A percentile compares a stretch with the other conserved stretches of the same genome.
Evolutionary conservation across 2,113 vertebrate genomes (phyloP).

Genomic region (Polypterus bichir): DNA sequence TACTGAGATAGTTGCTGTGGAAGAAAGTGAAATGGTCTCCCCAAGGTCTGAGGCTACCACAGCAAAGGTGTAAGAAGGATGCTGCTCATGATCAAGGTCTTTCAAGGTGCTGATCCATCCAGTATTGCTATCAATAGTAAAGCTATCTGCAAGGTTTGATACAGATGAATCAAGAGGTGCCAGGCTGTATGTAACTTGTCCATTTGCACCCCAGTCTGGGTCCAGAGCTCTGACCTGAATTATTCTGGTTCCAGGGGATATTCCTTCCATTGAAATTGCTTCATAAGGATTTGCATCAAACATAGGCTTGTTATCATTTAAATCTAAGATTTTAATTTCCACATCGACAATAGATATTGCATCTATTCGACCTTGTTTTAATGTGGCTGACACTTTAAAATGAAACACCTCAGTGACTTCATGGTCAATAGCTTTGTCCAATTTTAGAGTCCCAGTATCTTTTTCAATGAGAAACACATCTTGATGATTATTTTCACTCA

Average conservation of each 20-base stretch:
- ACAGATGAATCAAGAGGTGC: constrained; percentile 38
- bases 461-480: constrained; percentile 74
- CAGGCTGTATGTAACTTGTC: constrained; percentile 81
- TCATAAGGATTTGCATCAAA: constrained; percentile 75
- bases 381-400: constrained; percentile 75
- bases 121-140: constrained; percentile 78
- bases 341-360: constrained; percentile 69
- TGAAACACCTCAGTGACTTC: constrained; percentile 61
- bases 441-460: constrained; percentile 72
- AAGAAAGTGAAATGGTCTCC: constrained; percentile 70
- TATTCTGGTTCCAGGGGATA: constrained; percentile 73
- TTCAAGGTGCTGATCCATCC: constrained; percentile 88
- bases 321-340: constrained; percentile 74
- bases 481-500: constrained; percentile 71
- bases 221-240: constrained; percentile 76
- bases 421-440: constrained; percentile 81
- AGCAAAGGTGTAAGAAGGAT: constrained; percentile 68
- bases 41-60: constrained; percentile 87
- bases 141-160: constrained; percentile 50
- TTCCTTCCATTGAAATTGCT: constrained; percentile 78
- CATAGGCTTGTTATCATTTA: constrained; percentile 87
- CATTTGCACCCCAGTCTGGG: constrained; percentile 76
- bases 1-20: constrained; percentile 69
- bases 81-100: constrained; percentile 79
- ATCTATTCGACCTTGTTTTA: constrained; percentile 69